Base-by-base conservation (phyloP, 1,140 invertebrate species). In the Drosophila ironensis region DNA sequence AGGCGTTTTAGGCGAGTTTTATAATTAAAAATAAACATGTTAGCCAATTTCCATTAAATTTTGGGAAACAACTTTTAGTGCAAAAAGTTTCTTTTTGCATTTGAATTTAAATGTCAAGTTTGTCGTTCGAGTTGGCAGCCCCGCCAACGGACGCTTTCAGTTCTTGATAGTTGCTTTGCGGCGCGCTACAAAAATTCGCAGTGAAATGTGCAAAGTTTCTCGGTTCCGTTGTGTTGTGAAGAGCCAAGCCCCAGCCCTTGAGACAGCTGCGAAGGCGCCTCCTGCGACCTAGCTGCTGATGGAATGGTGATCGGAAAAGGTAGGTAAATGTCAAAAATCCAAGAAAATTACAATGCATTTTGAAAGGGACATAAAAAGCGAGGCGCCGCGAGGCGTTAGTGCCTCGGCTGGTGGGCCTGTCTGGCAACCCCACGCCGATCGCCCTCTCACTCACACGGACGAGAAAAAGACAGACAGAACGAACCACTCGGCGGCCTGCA, bases 381-480 rank as follows among this genome's bases (percentile, higher is more conserved):
- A 30, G 17, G 9, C n/a, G 3, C 11, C 8, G 7, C 28, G 11
- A 47, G 4, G 53, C 59, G 12, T 46, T 75, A 51, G 74, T 47
- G 25, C 44, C 7, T 46, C 6, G 61, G 78, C 70, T 82, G 63
- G 78, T 80, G 84, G 64, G 30, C 6, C 72, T 17, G n/a, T 11
- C 14, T 14, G 33, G 20, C 51, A 68, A 82, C 81, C n/a, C n/a
- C n/a, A 82, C 57, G 73, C 78, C 75, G 84, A 84, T 82, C 78
- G 84, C 78, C 78, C 78, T 82, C 78, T 82, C 78, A 84, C 78
- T 82, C 78, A 82, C 78, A 78, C 87, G 82, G 86, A 88, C 72
- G 70, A 88, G 61, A 87, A 67, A 74, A 74, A 75, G 68, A 41
- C 53, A 61, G 54, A 47, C 37, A 37, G 37, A 51, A 24, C 48